Percentiles rank a stretch among this genome's conserved stretches.
Evolutionary conservation across 2,888 invertebrate species (phyloP).

Genomic region (Eupithecia insigniata): DNA sequence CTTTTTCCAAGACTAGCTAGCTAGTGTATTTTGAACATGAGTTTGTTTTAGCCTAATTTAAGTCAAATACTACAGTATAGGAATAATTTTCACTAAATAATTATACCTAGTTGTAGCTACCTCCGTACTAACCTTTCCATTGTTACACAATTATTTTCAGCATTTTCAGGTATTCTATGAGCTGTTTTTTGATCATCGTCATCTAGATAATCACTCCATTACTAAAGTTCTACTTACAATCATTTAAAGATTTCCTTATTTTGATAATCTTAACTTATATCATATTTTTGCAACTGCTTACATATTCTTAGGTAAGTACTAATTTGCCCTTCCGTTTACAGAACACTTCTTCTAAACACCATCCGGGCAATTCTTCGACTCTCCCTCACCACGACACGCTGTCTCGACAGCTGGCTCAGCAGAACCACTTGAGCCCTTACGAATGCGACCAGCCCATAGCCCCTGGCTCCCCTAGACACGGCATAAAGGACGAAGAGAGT

Average conservation of each 20-base stretch:
- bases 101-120: background rate
- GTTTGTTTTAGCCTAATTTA: background rate
- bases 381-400: conserved; percentile 87
- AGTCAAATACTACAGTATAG: background rate
- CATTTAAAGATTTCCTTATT: background rate
- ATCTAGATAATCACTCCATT: conserved; percentile 6
- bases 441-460: conserved; percentile 79
- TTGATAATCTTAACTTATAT: background rate
- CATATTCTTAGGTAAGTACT: background rate
- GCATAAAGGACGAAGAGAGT: conserved; percentile 73
- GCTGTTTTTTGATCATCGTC: conserved; percentile 50
- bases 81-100: background rate
- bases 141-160: conserved; percentile 38
- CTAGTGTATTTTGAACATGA: background rate
- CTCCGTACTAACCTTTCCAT: conserved; percentile 27
- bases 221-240: conserved; percentile 1
- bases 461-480: conserved; percentile 78
- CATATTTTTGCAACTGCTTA: background rate
- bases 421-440: conserved; percentile 83
- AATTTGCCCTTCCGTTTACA: conserved; percentile 69
- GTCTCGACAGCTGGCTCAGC: conserved; percentile 74
- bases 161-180: conserved; percentile 47
- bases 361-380: conserved; percentile 86
- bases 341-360: conserved; percentile 94
- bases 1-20: background rate